A percentile compares a stretch with the other conserved stretches of the same genome.
Conservation (phyloP, 2,797 vertebrate genomes). For the Chelonia mydas region DNA sequence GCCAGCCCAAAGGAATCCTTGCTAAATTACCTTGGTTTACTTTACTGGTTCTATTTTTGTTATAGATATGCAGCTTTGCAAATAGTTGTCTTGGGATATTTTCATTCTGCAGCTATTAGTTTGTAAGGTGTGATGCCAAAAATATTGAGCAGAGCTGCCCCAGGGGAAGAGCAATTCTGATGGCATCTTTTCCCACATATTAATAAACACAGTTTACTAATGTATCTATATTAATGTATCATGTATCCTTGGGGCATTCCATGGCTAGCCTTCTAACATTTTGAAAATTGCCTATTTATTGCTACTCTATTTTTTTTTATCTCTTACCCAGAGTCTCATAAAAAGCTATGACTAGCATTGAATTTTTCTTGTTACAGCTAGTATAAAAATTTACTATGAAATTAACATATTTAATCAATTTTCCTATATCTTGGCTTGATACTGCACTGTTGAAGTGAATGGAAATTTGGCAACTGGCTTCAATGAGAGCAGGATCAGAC, state of each 20-base stretch:
- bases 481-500: fast-evolving
- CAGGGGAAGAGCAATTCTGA: not conserved
- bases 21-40: not conserved
- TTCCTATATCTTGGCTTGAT: not conserved
- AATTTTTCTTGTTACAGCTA: not conserved
- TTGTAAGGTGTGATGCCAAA: not conserved
- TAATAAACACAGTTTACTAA: not conserved
- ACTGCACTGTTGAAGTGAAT: not conserved
- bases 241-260: not conserved
- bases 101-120: not conserved
- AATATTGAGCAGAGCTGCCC: not conserved
- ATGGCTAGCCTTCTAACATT: not conserved
- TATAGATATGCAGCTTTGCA: not conserved
- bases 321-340: not conserved
- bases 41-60: not conserved
- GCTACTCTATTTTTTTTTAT: not conserved
- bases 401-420: not conserved
- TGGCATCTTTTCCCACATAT: not conserved
- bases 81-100: not conserved
- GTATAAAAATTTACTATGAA: not conserved
- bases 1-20: not conserved
- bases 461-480: fast-evolving
- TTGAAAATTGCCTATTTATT: not conserved
- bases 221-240: not conserved
- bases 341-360: not conserved